phyloP scores from a whole-genome alignment of 2,797 vertebrate species.

The Garrulus glandarius region DNA sequence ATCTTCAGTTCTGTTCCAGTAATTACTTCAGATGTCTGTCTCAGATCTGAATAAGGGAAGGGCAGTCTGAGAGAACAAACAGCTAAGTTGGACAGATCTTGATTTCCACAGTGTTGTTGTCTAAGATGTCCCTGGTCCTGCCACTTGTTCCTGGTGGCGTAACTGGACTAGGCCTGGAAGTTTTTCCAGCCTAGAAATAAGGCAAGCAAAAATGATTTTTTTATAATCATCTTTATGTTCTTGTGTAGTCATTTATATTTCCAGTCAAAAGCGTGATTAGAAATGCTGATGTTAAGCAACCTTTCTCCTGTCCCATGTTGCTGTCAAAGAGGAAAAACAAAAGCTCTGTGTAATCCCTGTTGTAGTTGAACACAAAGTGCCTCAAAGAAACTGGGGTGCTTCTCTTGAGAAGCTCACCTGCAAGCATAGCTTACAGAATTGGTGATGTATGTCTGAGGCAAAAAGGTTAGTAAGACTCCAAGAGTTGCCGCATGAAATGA shows the following conservation, averaged over 20 bases:
- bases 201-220: neutral
- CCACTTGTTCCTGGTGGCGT: neutral
- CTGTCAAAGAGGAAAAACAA: neutral
- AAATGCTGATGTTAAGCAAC: neutral
- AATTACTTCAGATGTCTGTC: neutral
- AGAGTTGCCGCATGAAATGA: neutral
- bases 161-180: neutral
- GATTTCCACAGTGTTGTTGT: neutral
- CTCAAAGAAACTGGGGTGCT: neutral
- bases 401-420: neutral
- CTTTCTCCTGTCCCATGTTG: neutral
- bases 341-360: neutral
- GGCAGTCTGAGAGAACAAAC: accelerated
- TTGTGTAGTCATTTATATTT: neutral
- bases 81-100: neutral
- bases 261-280: neutral
- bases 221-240: neutral
- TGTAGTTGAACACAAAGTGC: neutral
- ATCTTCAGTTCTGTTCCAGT: neutral
- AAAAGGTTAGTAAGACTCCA: neutral
- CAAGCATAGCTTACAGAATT: neutral
- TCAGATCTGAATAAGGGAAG: neutral
- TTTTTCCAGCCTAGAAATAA: neutral
- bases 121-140: neutral
- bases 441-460: neutral